Evolutionary conservation across 2,113 vertebrate genomes (phyloP).

Genomic region (Platysteira castanea): DNA sequence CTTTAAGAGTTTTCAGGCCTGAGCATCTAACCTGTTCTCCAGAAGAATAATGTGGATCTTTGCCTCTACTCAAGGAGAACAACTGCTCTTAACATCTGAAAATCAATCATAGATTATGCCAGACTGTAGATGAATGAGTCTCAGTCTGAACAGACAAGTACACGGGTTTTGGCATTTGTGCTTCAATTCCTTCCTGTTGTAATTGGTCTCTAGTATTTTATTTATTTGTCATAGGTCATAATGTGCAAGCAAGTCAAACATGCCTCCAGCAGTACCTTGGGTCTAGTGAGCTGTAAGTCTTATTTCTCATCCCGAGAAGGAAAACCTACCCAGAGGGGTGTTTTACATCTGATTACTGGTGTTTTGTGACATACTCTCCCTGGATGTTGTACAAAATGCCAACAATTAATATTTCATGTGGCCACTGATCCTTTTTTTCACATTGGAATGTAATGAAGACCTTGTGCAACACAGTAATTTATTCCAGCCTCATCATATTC

Average conservation of each 20-base stretch:
- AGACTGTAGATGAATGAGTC: background rate
- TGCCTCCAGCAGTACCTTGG: background rate
- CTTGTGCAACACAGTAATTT: fast-evolving
- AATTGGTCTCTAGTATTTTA: background rate
- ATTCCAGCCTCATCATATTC: background rate
- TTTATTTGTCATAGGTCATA: background rate
- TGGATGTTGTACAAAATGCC: background rate
- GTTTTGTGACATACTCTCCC: background rate
- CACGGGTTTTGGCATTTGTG: background rate
- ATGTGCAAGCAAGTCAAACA: background rate
- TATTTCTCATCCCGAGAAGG: background rate
- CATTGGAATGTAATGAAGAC: background rate
- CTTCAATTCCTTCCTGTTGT: background rate
- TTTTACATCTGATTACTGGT: background rate
- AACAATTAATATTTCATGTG: background rate
- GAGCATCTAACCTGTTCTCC: background rate
- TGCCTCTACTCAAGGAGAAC: background rate
- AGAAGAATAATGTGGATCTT: background rate
- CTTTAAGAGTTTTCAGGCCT: background rate
- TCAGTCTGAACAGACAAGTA: background rate
- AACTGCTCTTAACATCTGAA: background rate
- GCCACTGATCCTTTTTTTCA: background rate
- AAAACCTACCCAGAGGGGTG: background rate
- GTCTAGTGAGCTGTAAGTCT: background rate
- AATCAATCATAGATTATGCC: background rate